Evolutionary conservation across 2,888 invertebrate genomes (phyloP), one percentile per base, ranked within the genome.

Genomic region (Blastobasis adustella): DNA sequence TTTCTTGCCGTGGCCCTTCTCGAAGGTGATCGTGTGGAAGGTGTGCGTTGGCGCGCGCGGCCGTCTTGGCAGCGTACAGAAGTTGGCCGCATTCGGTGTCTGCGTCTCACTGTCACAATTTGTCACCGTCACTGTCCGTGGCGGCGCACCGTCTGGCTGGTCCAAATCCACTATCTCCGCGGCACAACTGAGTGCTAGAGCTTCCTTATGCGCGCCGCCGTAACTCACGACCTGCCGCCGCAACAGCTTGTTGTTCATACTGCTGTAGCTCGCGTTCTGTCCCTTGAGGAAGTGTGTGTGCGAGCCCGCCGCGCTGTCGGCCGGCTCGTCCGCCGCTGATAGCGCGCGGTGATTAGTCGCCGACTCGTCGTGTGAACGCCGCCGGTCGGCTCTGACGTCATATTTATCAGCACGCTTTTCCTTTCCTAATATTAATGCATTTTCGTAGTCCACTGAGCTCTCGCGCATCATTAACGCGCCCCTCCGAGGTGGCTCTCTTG

Each of bases 1-100:
- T 79, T 95, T 96, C 72, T 94, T 94, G 3, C 95, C 94, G 6
- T 92, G 91, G 1, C 95, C 96, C 71, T 96, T 96, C 71, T 94
- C 93, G 67, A 93, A 92, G 6, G 93, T 91, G 10, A 94, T 92
- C 0, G 94, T 94, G 60, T 93, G 92, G 65, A 93, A 93, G 0
- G 92, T 91, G 61, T 93, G 93, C 41, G 92, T 89, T 0, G 92
- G 91, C 37, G 92, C 93, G 57, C 92, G 86, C 6, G 94, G 93
- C 69, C 92, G 87, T 57, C 94, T 82, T 2, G 94, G 94, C 50
- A 94, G 77, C 5, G 94, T 94, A 73, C 94, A 94, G 71, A 94
- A 94, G 71, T 92, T 93, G 2, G 91, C 88, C 5, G 91, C 83
- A 51, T 82, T 90, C 43, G 81, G 79, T 43, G 80, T 77, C 62